phyloP scores from a whole-genome alignment of 1,140 invertebrate genomes.

The Zaprionus vittiger region DNA sequence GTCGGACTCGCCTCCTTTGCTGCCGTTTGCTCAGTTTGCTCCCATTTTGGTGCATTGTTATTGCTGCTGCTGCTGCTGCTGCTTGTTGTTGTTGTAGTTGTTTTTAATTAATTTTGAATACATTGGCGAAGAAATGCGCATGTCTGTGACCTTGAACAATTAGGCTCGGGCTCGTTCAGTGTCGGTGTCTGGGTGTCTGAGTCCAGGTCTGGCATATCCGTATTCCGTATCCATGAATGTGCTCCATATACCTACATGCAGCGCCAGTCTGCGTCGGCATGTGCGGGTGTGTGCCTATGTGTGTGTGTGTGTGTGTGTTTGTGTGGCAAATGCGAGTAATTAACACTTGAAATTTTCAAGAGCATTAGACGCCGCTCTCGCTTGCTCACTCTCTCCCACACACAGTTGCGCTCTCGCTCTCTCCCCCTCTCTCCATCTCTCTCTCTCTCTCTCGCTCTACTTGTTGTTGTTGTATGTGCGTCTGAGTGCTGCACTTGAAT shows the following conservation, averaged over 20 bases:
- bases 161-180: constrained; percentile 54
- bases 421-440: constrained; percentile 7
- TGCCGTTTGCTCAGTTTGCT: constrained; percentile 28
- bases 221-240: constrained; percentile 54
- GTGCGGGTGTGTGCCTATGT: constrained; percentile 15
- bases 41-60: constrained; percentile 53
- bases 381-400: constrained; percentile 19
- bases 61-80: constrained; percentile 19
- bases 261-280: neutral
- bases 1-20: constrained; percentile 4
- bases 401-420: neutral
- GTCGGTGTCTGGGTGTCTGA: constrained; percentile 42
- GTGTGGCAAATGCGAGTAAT: constrained; percentile 69
- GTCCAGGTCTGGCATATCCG: constrained; percentile 55
- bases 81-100: constrained; percentile 36
- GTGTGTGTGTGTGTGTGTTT: constrained; percentile 24
- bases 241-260: constrained; percentile 62
- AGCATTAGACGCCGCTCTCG: constrained; percentile 62
- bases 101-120: constrained; percentile 77
- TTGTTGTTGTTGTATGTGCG: constrained; percentile 28
- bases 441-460: neutral
- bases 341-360: constrained; percentile 78
- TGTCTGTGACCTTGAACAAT: constrained; percentile 79
- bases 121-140: constrained; percentile 72
- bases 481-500: constrained; percentile 69